A percentile compares a stretch with the other conserved stretches of the same genome.
Evolutionary conservation across 2,113 vertebrate species (phyloP).

Genomic region (Arizona elegans): DNA sequence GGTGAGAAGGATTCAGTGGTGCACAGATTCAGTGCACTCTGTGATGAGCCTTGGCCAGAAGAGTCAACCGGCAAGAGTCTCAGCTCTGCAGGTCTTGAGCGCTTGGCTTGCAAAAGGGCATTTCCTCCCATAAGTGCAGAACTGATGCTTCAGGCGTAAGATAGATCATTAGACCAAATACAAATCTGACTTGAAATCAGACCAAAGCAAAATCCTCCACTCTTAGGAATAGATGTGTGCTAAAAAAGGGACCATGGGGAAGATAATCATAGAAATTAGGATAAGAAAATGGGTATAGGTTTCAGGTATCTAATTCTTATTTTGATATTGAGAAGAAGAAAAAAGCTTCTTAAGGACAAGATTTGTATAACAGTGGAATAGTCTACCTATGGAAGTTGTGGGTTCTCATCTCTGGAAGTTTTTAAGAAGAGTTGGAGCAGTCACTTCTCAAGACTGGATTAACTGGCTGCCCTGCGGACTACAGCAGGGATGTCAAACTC

Average conservation of each 20-base stretch:
- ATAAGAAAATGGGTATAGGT: neutral
- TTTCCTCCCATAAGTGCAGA: neutral
- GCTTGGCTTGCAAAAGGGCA: neutral
- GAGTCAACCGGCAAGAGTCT: neutral
- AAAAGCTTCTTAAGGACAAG: neutral
- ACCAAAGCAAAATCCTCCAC: neutral
- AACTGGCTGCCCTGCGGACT: neutral
- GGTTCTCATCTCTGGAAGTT: neutral
- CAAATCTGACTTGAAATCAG: neutral
- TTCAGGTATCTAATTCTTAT: neutral
- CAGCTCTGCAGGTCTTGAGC: neutral
- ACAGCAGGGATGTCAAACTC: too few relatives aligned
- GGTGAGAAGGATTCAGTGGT: neutral
- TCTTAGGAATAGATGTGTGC: neutral
- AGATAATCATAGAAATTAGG: neutral
- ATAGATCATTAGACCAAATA: neutral
- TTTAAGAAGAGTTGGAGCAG: neutral
- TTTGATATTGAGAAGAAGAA: neutral
- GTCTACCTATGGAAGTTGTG: neutral
- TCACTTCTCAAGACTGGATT: neutral
- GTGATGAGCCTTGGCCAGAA: neutral
- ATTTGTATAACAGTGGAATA: neutral
- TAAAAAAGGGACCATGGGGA: neutral
- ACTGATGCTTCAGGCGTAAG: neutral
- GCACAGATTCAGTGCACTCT: neutral